Base-by-base conservation (phyloP, 2,113 vertebrate genomes). In the Anarrhichthys ocellatus region DNA sequence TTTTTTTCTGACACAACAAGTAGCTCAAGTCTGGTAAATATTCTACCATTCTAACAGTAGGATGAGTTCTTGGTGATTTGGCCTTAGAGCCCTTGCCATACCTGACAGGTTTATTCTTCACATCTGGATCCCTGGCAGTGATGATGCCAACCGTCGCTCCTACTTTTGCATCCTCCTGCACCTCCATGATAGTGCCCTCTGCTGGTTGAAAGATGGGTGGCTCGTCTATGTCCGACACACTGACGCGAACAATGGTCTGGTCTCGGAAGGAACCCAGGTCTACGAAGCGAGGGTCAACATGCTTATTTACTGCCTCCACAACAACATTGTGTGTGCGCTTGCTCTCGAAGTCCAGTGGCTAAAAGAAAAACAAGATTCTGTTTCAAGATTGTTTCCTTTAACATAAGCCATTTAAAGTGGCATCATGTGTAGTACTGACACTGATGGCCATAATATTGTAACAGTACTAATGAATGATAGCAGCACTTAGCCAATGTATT, bases 291-390 rank as follows among this genome's bases (percentile, higher is more conserved):
- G 97, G 97, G 80, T 99, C 98, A 22, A 97, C 96, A 0, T 99
- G 98, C 89, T 98, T 99, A 92, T 99, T 99, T 70, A 99, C 95
- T 0, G 98, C 98, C 87, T 99, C 98, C 83, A 99, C 95, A 77
- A 99, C 96, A 0, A 99, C 96, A 0, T 97, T 99, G 93, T 99
- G 98, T 14, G 96, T 95, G 1, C 94, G 94, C 86, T 97, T 98
- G 5, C 90, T 97, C 93, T 99, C 98, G 1, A 97, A 99, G 95
- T 99, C 97, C 6, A 99, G 94, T 7, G 94, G 92, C 98, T 99
- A 91, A n/a, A 76, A 85, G 22, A 65, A 8, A 64, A 69, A 52
- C 1, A 34, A 62, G 1, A 63, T 64, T 58, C 5, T 24, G 59
- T 34, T 58, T 46, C 0, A 32, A 34, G 6, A 18, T 6, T 22